A percentile compares a stretch with the other conserved stretches of the same genome.
phyloP scores from a whole-genome alignment of 2,888 invertebrate genomes.

The Volucella inflata region DNA sequence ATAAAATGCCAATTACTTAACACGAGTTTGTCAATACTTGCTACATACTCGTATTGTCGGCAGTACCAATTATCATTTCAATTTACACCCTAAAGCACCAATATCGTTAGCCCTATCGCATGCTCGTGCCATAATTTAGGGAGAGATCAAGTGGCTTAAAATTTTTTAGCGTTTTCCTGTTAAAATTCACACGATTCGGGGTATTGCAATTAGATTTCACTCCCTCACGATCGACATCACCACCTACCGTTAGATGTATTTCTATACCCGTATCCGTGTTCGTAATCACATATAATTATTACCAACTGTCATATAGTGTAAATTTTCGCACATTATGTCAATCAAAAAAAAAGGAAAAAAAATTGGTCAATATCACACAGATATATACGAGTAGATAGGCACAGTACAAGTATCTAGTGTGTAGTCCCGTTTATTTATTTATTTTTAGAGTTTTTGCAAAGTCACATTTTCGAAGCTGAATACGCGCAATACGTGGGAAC shows the following conservation, averaged over 20 bases:
- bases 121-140: background rate
- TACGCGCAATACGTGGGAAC: conserved; percentile 47
- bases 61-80: conserved; percentile 7
- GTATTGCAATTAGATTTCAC: conserved; percentile 5
- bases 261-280: background rate
- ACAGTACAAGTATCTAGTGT: background rate
- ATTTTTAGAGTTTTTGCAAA: too few species aligned
- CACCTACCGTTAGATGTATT: too few species aligned
- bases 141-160: conserved; percentile 1
- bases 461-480: background rate
- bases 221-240: background rate
- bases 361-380: background rate
- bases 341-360: too few species aligned
- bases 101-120: background rate
- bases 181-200: conserved; percentile 6
- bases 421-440: background rate
- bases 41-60: background rate
- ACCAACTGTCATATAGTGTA: conserved; percentile 24
- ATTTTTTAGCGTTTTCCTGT: conserved; percentile 13
- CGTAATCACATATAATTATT: conserved; percentile 21
- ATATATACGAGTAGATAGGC: background rate
- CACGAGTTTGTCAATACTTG: conserved; percentile 7
- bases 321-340: conserved; percentile 35
- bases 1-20: conserved; percentile 16
- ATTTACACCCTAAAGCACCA: conserved; percentile 5